Evolutionary conservation across 2,888 invertebrate genomes (phyloP).

Genomic region (Sphinx pinastri): DNA sequence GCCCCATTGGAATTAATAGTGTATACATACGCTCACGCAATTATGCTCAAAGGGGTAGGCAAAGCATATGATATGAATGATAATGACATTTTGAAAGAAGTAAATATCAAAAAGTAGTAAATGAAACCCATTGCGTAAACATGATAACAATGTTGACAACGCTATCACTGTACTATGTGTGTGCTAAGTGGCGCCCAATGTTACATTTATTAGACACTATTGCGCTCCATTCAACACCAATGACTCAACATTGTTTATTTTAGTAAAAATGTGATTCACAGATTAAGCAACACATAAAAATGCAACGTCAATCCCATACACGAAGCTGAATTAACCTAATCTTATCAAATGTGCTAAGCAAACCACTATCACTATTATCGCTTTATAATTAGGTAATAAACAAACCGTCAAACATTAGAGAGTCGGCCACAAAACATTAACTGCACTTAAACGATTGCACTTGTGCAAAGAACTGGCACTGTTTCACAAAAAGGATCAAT

Average conservation of each 20-base stretch:
- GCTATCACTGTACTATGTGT: constrained; percentile 41
- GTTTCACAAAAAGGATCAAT: constrained; percentile 59
- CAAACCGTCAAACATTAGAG: constrained; percentile 45
- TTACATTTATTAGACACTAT: constrained; percentile 45
- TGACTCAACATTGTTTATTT: constrained; percentile 56
- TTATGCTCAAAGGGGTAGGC: too few relatives aligned
- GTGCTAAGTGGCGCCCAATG: constrained; percentile 41
- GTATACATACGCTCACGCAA: too few relatives aligned
- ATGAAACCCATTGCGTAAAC: constrained; percentile 43
- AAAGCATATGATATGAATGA: not conserved
- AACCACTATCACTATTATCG: constrained; percentile 76
- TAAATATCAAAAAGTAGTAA: constrained; percentile 31
- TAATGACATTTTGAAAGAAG: not conserved
- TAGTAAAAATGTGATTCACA: constrained; percentile 28
- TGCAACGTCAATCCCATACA: constrained; percentile 24
- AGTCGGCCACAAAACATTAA: constrained; percentile 44
- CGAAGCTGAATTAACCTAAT: constrained; percentile 3
- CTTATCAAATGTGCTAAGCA: constrained; percentile 26
- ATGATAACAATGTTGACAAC: constrained; percentile 58
- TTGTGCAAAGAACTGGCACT: constrained; percentile 45
- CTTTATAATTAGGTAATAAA: constrained; percentile 50
- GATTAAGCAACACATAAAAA: constrained; percentile 34
- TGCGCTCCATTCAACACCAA: constrained; percentile 43
- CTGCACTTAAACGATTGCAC: constrained; percentile 44
- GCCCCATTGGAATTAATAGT: too few relatives aligned